Conservation (phyloP, 2,797 vertebrate genomes). For the Mus minutoides region DNA sequence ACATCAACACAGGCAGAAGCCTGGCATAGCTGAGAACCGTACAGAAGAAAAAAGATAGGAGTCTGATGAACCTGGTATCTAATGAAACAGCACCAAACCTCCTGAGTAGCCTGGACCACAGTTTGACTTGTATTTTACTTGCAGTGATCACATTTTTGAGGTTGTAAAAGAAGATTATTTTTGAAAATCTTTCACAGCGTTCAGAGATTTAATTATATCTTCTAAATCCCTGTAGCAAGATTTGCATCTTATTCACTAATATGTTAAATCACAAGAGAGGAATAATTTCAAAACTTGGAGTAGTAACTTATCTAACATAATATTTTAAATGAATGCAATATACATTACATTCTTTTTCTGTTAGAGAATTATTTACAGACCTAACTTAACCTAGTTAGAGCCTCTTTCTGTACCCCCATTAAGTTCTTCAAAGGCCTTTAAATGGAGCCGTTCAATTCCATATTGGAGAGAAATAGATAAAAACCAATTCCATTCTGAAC, state of each 20-base stretch:
- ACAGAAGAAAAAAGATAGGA: not conserved
- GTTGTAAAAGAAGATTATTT: constrained; percentile 2
- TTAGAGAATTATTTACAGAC: not conserved
- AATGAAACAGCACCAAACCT: not conserved
- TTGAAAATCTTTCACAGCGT: constrained; percentile 50
- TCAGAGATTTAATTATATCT: constrained; percentile 72
- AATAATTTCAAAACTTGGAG: constrained; percentile 57
- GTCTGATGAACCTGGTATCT: not conserved
- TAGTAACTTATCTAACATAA: not conserved
- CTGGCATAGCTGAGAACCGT: not conserved
- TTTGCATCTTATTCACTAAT: constrained; percentile 68
- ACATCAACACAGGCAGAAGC: not conserved
- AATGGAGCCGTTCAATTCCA: constrained; percentile 10
- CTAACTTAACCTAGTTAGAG: not conserved
- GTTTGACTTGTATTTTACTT: constrained; percentile 27
- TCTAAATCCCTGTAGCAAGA: constrained; percentile 49
- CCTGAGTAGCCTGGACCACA: not conserved
- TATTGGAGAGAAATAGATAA: constrained; percentile 10
- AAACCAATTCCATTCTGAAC: constrained; percentile 24
- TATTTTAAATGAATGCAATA: not conserved
- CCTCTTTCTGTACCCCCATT: not conserved
- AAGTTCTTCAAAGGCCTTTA: not conserved
- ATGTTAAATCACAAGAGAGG: constrained; percentile 67
- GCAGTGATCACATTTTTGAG: constrained; percentile 40
- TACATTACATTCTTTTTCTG: constrained; percentile 8